Evolutionary conservation across 1,140 invertebrate species (phyloP).

Genomic region (Frieseomelitta varia): DNA sequence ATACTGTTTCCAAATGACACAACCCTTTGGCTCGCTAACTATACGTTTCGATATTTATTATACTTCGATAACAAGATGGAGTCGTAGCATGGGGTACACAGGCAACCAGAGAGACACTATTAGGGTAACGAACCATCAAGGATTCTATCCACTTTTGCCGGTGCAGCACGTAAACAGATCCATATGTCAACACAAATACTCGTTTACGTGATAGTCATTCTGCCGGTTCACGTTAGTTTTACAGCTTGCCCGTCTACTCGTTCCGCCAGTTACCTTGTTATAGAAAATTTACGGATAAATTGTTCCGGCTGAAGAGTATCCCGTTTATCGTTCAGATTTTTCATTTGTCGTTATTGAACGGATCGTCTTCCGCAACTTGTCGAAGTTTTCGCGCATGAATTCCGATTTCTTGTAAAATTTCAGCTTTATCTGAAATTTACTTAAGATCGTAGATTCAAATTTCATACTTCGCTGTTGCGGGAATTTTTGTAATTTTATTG

Average conservation of each 20-base stretch:
- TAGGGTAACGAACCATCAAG: slow-evolving; percentile 57
- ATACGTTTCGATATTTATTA: slow-evolving; percentile 64
- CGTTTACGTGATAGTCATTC: neutral
- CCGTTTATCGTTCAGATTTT: too few species aligned
- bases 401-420: too few species aligned
- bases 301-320: neutral
- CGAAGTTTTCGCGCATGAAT: too few species aligned
- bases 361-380: too few species aligned
- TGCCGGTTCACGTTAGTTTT: slow-evolving; percentile 15
- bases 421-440: too few species aligned
- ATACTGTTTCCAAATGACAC: too few species aligned
- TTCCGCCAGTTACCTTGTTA: neutral
- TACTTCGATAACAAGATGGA: slow-evolving; percentile 54
- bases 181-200: slow-evolving; percentile 17
- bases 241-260: slow-evolving; percentile 35
- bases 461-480: too few species aligned
- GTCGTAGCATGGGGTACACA: slow-evolving; percentile 22
- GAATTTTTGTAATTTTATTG: too few species aligned
- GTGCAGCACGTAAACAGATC: slow-evolving; percentile 26
- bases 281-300: neutral
- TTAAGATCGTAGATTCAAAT: too few species aligned
- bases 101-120: slow-evolving; percentile 37
- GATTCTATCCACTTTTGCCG: slow-evolving; percentile 43
- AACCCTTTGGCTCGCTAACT: slow-evolving; percentile 4
- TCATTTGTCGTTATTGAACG: too few species aligned